These are phyloP conservation scores for Cancer borealis DNA, from an alignment of 2,888 invertebrate genomes.

Conservation along the genomic window DNA sequence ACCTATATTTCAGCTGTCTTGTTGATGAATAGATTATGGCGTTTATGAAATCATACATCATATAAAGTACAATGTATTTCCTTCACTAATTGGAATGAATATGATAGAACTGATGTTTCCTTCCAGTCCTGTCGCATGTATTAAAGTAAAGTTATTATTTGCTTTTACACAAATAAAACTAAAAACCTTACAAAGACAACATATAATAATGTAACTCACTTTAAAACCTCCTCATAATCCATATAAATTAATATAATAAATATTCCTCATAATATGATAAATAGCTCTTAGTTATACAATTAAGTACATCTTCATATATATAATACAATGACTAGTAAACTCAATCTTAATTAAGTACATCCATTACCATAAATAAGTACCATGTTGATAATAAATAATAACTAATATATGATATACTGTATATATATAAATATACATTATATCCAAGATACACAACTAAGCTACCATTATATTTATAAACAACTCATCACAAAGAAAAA, in stretches of 20 bases:
- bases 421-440: neutral
- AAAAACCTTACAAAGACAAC: neutral
- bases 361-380: constrained; percentile 62
- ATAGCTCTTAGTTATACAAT: constrained; percentile 41
- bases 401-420: neutral
- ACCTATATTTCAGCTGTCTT: neutral
- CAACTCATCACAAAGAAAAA: neutral
- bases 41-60: neutral
- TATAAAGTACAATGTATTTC: neutral
- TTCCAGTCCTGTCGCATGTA: neutral
- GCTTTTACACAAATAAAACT: neutral
- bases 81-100: neutral
- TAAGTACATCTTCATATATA: constrained; percentile 62
- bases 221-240: neutral
- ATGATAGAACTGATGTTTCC: neutral
- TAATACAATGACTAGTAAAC: constrained; percentile 61
- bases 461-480: constrained; percentile 23
- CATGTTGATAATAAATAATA: constrained; percentile 46
- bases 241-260: constrained; percentile 43
- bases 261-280: constrained; percentile 22
- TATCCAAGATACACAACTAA: neutral
- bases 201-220: neutral
- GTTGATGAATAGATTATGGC: neutral
- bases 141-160: neutral
- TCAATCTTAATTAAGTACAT: constrained; percentile 59